These are phyloP conservation scores for Plotosus lineatus DNA, from an alignment of 2,113 vertebrate species.

Conservation along the genomic window DNA sequence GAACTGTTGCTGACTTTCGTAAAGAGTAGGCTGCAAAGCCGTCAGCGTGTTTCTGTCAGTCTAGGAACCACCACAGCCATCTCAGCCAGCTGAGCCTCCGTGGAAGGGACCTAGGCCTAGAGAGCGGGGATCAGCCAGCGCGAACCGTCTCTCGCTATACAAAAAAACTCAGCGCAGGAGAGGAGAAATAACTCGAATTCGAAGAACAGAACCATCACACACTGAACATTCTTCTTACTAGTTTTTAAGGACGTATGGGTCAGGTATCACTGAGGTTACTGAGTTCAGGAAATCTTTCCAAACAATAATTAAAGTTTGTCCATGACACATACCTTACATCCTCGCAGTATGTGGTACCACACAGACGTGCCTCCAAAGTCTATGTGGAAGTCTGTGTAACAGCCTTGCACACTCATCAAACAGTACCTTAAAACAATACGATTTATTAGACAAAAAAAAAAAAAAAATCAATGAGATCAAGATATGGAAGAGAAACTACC, in stretches of 20 bases:
- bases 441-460: conserved; percentile 5
- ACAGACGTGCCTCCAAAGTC: conserved; percentile 99
- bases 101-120: no score
- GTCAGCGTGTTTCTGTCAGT: no score
- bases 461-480: not conserved
- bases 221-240: not conserved
- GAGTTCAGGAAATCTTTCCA: not conserved
- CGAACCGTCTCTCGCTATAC: no score
- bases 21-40: no score
- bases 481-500: not conserved
- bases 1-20: no score
- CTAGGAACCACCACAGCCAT: no score
- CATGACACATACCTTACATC: conserved; percentile 84
- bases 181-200: no score
- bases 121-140: no score
- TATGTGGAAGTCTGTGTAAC: conserved; percentile 98
- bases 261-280: not conserved
- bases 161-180: no score
- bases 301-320: not conserved
- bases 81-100: no score
- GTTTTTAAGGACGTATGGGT: not conserved
- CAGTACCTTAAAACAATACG: conserved; percentile 88
- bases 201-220: no score
- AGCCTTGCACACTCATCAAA: conserved; percentile 97
- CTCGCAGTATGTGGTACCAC: conserved; percentile 97